A percentile compares a stretch with the other conserved stretches of the same genome.
Evolutionary conservation across 2,888 invertebrate genomes (phyloP).

Genomic region (Xylota segnis): DNA sequence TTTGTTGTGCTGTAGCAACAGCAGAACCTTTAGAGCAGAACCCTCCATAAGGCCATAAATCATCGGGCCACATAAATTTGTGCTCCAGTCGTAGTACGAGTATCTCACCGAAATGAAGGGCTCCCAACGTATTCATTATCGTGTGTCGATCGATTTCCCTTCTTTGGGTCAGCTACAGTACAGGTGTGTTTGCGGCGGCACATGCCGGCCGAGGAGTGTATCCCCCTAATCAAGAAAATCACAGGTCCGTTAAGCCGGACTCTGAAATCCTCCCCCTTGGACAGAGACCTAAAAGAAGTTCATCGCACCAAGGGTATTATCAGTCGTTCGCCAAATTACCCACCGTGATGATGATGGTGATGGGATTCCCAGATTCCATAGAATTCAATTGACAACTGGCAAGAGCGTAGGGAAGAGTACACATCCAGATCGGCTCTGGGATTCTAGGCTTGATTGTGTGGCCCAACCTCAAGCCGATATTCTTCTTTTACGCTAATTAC

Average conservation of each 20-base stretch:
- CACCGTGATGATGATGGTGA: constrained; percentile 56
- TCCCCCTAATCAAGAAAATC: constrained; percentile 52
- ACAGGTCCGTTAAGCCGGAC: constrained; percentile 51
- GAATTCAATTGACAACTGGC: constrained; percentile 62
- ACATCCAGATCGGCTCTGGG: constrained; percentile 8
- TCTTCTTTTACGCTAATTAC: constrained; percentile 69
- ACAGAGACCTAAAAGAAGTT: constrained; percentile 45
- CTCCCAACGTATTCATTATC: constrained; percentile 35
- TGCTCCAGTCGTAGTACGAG: constrained; percentile 1
- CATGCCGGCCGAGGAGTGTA: constrained; percentile 26
- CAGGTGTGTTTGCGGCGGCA: constrained; percentile 61
- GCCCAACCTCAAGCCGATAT: constrained; percentile 37
- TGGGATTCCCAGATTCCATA: constrained; percentile 35
- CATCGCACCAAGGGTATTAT: constrained; percentile 69
- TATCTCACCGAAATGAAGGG: constrained; percentile 41
- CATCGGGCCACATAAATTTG: constrained; percentile 8
- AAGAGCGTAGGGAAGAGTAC: constrained; percentile 1
- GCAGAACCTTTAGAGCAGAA: constrained; percentile 28
- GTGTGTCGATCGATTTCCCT: constrained; percentile 30
- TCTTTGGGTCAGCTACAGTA: constrained; percentile 22
- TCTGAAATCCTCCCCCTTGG: constrained; percentile 1
- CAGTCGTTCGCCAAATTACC: constrained; percentile 63
- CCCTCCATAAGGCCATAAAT: constrained; percentile 17
- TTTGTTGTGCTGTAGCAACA: background rate
- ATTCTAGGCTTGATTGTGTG: background rate